These are phyloP conservation scores for Tadarida brasiliensis DNA, from an alignment of 2,797 vertebrate genomes.

Conservation along the genomic window DNA sequence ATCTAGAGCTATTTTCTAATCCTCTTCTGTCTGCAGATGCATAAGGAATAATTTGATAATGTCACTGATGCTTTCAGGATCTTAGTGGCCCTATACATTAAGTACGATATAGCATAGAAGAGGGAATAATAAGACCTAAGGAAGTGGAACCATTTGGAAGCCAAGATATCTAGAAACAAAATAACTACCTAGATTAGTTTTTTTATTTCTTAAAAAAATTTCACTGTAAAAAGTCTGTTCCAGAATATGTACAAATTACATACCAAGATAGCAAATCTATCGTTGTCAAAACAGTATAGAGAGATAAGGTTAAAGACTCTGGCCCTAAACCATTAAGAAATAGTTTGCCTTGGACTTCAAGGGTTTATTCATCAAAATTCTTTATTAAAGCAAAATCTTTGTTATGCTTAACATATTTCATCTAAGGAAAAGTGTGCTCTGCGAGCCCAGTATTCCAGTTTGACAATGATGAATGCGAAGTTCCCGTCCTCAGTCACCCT, in stretches of 20 bases:
- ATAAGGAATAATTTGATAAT: conserved; percentile 35
- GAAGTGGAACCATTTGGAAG: not conserved
- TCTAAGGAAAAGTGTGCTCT: conserved; percentile 9
- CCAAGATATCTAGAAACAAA: not conserved
- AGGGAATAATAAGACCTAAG: not conserved
- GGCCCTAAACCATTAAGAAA: not conserved
- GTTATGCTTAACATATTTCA: conserved; percentile 39
- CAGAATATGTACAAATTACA: conserved; percentile 25
- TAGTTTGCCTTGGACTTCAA: conserved; percentile 44
- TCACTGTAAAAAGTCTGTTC: not conserved
- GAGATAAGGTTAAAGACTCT: not conserved
- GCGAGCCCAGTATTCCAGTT: not conserved
- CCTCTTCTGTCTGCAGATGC: not conserved
- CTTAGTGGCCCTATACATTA: not conserved
- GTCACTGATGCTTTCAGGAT: not conserved
- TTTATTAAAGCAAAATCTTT: conserved; percentile 39
- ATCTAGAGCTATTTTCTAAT: not conserved
- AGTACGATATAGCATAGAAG: not conserved
- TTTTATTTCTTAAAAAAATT: conserved; percentile 18
- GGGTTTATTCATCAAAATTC: not conserved
- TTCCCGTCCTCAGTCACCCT: not conserved
- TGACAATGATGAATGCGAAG: not conserved
- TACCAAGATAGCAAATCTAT: not conserved
- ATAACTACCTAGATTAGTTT: not conserved
- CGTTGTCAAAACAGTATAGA: not conserved